Evolutionary conservation across 2,888 invertebrate genomes (phyloP).

Genomic region (Rhabditoides inermis): DNA sequence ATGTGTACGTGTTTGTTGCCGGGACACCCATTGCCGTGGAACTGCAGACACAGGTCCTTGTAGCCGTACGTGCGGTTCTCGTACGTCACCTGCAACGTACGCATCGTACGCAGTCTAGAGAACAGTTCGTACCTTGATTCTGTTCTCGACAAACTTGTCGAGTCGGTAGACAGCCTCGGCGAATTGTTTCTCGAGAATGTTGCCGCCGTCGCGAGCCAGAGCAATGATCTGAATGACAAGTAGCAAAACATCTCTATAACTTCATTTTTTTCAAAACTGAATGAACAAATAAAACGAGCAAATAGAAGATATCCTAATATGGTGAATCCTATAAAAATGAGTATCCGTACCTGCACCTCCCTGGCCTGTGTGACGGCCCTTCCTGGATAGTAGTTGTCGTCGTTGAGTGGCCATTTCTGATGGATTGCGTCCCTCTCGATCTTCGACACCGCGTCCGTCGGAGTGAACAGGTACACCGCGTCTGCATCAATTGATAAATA

Average conservation of each 20-base stretch:
- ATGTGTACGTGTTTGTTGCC: slow-evolving; percentile 47
- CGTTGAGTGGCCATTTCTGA: slow-evolving; percentile 50
- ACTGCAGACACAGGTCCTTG: slow-evolving; percentile 46
- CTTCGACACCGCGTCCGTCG: slow-evolving; percentile 40
- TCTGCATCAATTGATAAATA: too few relatives aligned
- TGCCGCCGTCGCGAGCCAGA: slow-evolving; percentile 70
- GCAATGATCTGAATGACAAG: slow-evolving; percentile 68
- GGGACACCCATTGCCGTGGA: slow-evolving; percentile 36
- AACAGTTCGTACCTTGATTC: slow-evolving; percentile 30
- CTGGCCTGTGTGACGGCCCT: slow-evolving; percentile 49
- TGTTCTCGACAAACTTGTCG: slow-evolving; percentile 41
- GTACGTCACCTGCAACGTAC: slow-evolving; percentile 18
- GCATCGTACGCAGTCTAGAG: too few relatives aligned
- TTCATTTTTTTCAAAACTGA: too few relatives aligned
- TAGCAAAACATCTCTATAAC: too few relatives aligned
- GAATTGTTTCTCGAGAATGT: slow-evolving; percentile 66
- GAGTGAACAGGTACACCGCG: slow-evolving; percentile 51
- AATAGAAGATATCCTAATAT: neutral
- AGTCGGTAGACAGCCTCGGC: slow-evolving; percentile 44
- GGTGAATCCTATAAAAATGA: neutral
- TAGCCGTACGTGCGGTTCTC: slow-evolving; percentile 37
- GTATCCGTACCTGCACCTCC: slow-evolving; percentile 44
- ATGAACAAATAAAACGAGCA: neutral
- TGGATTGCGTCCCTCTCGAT: slow-evolving; percentile 46
- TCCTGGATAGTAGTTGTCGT: slow-evolving; percentile 50